Base-by-base conservation (phyloP, 2,888 invertebrate genomes). In the Eledone cirrhosa region DNA sequence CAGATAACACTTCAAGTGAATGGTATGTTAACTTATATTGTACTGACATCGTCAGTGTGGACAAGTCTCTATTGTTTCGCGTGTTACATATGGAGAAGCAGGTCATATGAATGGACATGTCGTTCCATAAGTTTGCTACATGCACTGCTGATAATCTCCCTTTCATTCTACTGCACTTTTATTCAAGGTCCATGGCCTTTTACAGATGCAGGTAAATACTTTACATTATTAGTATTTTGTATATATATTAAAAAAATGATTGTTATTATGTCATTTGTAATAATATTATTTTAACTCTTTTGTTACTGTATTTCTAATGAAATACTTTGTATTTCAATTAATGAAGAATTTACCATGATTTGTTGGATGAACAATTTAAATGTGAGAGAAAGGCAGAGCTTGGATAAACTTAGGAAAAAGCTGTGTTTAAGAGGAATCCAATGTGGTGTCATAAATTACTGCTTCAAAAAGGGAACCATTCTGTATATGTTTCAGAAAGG, bases 111-210 rank as follows among this genome's bases (percentile, higher is more conserved):
- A 81, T 89, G 89, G 89, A 85, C 88, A 82, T 89, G 88, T 48
- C 85, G 90, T 13, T 82, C 82, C 0, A 87, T 90, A 11, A 89
- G 89, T 0, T 78, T 83, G 4, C 47, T 87, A 8, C 90, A 90
- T 82, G 90, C 89, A 13, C 13, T 83, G 0, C 63, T 85, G 13
- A 84, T 89, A 41, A 82, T 84, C 22, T 19, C 76, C 0, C 79
- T 90, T 47, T 81, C 86, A 1, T 80, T 79, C 11, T 89, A 86
- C 83, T 83, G 87, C 33, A 84, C 82, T 11, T 87, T 89, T 78
- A 81, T 88, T 7, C 80, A 87, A 48, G 89, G 89, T 53, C 89
- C 90, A 19, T 89, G 88, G 88, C 89, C 89, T 1, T 89, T 89
- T 79, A 88, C 88, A 11, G 84, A 88, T 78, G 84, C 88, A 82